Conservation (phyloP, 2,888 invertebrate species). For the Melanchra persicariae region DNA sequence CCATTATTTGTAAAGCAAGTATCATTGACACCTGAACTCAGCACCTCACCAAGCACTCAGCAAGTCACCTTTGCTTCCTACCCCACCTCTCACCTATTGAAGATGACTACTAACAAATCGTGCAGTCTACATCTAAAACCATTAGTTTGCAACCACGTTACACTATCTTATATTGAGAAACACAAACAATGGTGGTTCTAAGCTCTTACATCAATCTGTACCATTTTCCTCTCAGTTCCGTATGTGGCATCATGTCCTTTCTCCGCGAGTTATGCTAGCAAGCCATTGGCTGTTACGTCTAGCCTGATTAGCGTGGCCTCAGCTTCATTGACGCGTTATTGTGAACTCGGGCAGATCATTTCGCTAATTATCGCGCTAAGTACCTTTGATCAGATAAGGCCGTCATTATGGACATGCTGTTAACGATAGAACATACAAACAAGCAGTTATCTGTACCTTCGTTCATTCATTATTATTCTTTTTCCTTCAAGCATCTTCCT, state of each 20-base stretch:
- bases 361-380: slow-evolving; percentile 3
- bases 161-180: slow-evolving; percentile 35
- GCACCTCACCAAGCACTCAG: no score
- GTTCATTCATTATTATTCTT: no score
- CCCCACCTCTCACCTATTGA: no score
- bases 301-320: slow-evolving; percentile 4
- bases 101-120: slow-evolving; percentile 17
- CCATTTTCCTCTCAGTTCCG: slow-evolving; percentile 42
- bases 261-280: not conserved
- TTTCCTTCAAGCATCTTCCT: no score
- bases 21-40: not conserved
- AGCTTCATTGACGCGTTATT: slow-evolving; percentile 5
- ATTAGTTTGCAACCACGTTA: slow-evolving; percentile 10
- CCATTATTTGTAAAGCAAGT: no score
- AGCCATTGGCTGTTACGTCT: not conserved
- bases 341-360: slow-evolving; percentile 16
- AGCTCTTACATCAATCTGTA: slow-evolving; percentile 35
- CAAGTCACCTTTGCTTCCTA: not conserved
- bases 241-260: slow-evolving; percentile 43
- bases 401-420: not conserved
- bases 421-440: not conserved
- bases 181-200: slow-evolving; percentile 27
- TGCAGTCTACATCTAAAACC: not conserved
- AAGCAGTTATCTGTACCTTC: no score
- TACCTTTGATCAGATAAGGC: slow-evolving; percentile 11